These are phyloP conservation scores for Piliocolobus tephrosceles DNA, from an alignment of 2,113 vertebrate species.

Conservation along the genomic window DNA sequence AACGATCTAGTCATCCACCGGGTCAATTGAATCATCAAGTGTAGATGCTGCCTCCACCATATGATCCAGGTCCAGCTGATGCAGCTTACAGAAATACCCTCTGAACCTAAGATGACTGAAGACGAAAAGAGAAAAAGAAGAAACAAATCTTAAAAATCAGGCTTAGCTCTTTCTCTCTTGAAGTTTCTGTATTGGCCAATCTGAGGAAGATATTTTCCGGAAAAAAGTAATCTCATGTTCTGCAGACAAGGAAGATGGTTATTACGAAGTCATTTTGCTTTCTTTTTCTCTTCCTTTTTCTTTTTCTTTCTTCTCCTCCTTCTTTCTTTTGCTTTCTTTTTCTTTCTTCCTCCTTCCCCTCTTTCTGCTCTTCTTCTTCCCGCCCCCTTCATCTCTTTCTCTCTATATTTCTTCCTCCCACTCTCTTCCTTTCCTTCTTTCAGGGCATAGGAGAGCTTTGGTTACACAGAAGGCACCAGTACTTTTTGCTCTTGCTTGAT, in stretches of 20 bases:
- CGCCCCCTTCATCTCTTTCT: fast-evolving
- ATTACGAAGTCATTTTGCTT: background rate
- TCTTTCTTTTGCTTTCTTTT: background rate
- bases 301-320: no score
- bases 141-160: background rate
- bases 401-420: no score
- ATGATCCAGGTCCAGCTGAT: background rate
- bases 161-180: background rate
- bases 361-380: fast-evolving
- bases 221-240: background rate
- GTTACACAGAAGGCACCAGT: background rate
- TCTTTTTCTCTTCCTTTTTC: background rate
- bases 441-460: background rate
- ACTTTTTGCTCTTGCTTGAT: background rate
- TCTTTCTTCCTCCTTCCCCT: fast-evolving
- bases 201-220: background rate
- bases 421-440: background rate
- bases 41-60: fast-evolving
- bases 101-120: background rate
- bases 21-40: background rate
- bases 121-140: background rate
- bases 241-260: background rate
- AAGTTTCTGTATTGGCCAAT: background rate
- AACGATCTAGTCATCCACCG: background rate
- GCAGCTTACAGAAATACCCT: background rate